phyloP scores from a whole-genome alignment of 2,888 invertebrate species.

The Lasioglossum marginatum region DNA sequence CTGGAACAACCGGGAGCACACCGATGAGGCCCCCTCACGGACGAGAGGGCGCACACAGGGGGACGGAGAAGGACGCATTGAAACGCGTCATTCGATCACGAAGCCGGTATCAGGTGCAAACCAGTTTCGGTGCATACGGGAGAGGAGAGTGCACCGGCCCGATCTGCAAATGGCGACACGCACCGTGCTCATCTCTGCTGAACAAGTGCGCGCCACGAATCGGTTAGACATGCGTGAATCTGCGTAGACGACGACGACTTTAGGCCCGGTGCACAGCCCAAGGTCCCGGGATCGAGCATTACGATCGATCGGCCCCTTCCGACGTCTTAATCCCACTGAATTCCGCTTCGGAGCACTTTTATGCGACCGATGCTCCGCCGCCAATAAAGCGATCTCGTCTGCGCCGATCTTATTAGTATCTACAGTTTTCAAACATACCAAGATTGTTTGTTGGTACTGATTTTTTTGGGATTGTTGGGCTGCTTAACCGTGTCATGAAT shows the following conservation, averaged over 20 bases:
- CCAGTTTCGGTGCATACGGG: slow-evolving; percentile 79
- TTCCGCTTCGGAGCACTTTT: not conserved
- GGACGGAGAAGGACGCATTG: slow-evolving; percentile 74
- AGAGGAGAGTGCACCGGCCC: slow-evolving; percentile 59
- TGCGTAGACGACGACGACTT: not conserved
- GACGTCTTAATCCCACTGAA: not conserved
- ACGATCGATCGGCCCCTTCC: not conserved
- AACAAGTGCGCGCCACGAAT: slow-evolving; percentile 46
- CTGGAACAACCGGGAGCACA: slow-evolving; percentile 24
- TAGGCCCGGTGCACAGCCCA: not conserved
- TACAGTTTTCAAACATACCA: no score
- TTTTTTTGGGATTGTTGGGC: no score
- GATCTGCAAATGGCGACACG: slow-evolving; percentile 77
- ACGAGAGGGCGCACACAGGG: slow-evolving; percentile 19
- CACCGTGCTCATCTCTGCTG: slow-evolving; percentile 59
- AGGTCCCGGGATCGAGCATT: not conserved
- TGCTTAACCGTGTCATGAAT: no score
- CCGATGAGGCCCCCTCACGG: not conserved
- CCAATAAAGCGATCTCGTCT: not conserved
- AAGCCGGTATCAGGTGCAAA: slow-evolving; percentile 84
- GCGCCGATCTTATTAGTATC: no score
- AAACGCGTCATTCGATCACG: slow-evolving; percentile 84
- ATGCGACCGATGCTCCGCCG: not conserved
- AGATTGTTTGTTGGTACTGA: no score
- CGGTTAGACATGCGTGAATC: slow-evolving; percentile 10